phyloP scores from a whole-genome alignment of 2,113 vertebrate genomes.

The Sminthopsis crassicaudata region DNA sequence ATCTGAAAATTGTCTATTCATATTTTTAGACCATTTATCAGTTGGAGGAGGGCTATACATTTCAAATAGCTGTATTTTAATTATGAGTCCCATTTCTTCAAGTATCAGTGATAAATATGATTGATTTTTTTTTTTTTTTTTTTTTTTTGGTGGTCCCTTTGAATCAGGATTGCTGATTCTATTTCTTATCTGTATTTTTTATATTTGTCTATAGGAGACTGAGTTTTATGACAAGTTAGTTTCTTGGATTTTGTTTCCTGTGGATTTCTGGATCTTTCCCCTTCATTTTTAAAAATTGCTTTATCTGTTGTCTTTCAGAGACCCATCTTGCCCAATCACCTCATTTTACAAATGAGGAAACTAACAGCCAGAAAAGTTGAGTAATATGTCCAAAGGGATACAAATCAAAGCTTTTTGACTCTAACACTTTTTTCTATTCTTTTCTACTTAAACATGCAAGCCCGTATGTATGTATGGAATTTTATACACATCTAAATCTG shows the following conservation, averaged over 20 bases:
- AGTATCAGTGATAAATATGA: neutral
- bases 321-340: neutral
- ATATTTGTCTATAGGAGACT: neutral
- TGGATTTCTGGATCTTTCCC: neutral
- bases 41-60: too few species aligned
- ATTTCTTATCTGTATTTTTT: neutral
- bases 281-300: neutral
- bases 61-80: neutral
- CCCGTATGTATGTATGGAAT: neutral
- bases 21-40: too few species aligned
- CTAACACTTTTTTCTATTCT: neutral
- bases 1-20: too few species aligned
- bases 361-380: neutral
- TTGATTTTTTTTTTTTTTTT: neutral
- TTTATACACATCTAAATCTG: neutral
- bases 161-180: neutral
- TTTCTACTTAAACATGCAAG: neutral
- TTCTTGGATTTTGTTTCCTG: neutral
- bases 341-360: neutral
- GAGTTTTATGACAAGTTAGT: neutral
- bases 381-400: neutral
- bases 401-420: neutral
- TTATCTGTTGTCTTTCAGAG: neutral
- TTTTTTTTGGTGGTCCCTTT: too few species aligned
- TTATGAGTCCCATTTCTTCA: neutral